Percentiles rank a stretch among this genome's conserved stretches.
Evolutionary conservation across 2,113 vertebrate genomes (phyloP).

Genomic region (Chelonoidis abingdonii): DNA sequence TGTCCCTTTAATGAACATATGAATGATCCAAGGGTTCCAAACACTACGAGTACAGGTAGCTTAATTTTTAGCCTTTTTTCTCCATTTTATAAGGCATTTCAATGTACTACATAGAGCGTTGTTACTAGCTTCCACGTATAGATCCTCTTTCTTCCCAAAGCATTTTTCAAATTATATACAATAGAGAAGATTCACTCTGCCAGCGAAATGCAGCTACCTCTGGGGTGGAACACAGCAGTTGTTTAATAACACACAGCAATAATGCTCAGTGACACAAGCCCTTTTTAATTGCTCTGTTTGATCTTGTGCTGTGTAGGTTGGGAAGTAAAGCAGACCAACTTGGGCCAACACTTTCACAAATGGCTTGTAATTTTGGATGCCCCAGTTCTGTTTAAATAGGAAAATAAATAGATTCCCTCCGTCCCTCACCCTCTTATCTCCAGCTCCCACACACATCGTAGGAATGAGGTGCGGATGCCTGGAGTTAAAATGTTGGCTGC

Average conservation of each 20-base stretch:
- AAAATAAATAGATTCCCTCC: neutral
- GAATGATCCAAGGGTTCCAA: neutral
- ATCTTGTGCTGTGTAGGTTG: neutral
- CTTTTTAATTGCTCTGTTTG: neutral
- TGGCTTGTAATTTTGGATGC: slow-evolving; percentile 28
- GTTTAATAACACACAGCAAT: neutral
- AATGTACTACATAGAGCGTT: neutral
- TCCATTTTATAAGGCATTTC: no score
- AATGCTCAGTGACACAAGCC: neutral
- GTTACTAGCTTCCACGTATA: neutral
- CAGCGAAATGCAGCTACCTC: fast-evolving
- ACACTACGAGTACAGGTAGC: neutral
- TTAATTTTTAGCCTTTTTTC: neutral
- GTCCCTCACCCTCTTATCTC: neutral
- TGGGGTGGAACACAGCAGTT: neutral
- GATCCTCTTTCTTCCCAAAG: neutral
- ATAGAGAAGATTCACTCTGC: neutral
- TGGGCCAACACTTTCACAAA: neutral
- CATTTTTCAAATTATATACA: fast-evolving
- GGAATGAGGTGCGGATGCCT: neutral
- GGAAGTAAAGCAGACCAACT: neutral
- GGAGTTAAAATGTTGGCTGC: neutral
- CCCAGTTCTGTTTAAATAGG: neutral
- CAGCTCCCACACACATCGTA: neutral
- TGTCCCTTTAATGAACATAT: neutral